These are phyloP conservation scores for Phymanthus crucifer DNA, from an alignment of 92 coral and sea anemone genomes.

Conservation along the genomic window DNA sequence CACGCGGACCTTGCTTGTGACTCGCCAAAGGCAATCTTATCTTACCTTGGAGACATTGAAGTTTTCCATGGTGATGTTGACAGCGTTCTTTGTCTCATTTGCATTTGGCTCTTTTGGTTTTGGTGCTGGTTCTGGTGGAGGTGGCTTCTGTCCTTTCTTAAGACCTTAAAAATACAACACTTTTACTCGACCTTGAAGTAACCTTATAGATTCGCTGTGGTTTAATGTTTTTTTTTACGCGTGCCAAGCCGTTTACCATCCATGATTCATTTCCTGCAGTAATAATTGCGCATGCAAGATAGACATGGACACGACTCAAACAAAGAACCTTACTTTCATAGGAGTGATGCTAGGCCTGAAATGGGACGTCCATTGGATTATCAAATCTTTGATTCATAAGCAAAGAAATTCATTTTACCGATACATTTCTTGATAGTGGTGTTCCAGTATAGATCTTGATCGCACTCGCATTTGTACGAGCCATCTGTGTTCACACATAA, in stretches of 20 bases:
- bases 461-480: slow-evolving; percentile 57
- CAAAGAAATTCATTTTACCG: slow-evolving; percentile 26
- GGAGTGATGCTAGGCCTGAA: neutral
- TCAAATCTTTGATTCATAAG: neutral
- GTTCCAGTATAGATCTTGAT: slow-evolving; percentile 55
- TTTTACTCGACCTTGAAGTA: neutral
- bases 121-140: slow-evolving; percentile 43
- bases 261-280: too few species aligned
- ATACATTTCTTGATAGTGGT: slow-evolving; percentile 29
- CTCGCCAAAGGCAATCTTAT: neutral
- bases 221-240: too few species aligned
- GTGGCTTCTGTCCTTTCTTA: slow-evolving; percentile 13
- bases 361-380: neutral
- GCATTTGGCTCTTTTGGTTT: slow-evolving; percentile 31
- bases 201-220: too few species aligned
- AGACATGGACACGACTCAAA: too few species aligned
- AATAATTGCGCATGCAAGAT: too few species aligned
- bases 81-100: slow-evolving; percentile 34
- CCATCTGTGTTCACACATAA: slow-evolving; percentile 49
- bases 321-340: too few species aligned
- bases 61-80: slow-evolving; percentile 29
- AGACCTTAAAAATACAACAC: slow-evolving; percentile 4
- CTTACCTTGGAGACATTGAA: slow-evolving; percentile 23
- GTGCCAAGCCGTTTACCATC: too few species aligned
- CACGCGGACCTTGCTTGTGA: too few species aligned